Evolutionary conservation across 1,140 invertebrate species (phyloP).

Genomic region (Chlorops oryzae): DNA sequence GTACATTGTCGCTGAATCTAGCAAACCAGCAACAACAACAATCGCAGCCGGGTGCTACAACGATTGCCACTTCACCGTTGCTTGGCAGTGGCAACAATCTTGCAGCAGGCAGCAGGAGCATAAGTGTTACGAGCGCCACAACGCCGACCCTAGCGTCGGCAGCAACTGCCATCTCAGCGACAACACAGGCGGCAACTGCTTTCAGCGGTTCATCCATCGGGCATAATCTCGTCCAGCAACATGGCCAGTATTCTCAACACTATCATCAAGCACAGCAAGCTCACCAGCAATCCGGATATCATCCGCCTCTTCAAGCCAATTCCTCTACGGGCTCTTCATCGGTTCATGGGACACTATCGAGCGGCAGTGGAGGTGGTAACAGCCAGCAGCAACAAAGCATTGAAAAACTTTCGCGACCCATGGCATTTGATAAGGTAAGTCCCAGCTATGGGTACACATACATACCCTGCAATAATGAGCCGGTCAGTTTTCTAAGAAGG

Average conservation of each 20-base stretch:
- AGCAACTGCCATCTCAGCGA: constrained; percentile 33
- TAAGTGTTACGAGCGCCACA: constrained; percentile 1
- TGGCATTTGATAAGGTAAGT: constrained; percentile 46
- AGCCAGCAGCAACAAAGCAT: constrained; percentile 30
- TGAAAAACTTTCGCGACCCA: constrained; percentile 41
- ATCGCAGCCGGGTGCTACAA: neutral
- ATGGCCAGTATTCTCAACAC: constrained; percentile 14
- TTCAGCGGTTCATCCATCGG: constrained; percentile 33
- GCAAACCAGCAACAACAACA: constrained; percentile 2
- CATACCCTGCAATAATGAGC: no score
- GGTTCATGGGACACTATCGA: constrained; percentile 11
- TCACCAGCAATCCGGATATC: constrained; percentile 3
- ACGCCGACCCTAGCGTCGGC: constrained; percentile 27
- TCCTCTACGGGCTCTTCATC: constrained; percentile 8
- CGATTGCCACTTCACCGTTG: constrained; percentile 4
- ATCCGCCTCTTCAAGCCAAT: constrained; percentile 5
- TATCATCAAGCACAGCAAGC: constrained; percentile 7
- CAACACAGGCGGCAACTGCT: constrained; percentile 36
- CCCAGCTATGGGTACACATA: no score
- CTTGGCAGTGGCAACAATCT: neutral
- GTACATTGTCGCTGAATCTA: constrained; percentile 6
- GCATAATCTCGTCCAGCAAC: constrained; percentile 26
- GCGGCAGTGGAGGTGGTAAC: constrained; percentile 4
- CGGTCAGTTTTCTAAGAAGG: no score
- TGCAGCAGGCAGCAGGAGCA: neutral